Base-by-base conservation (phyloP, 2,888 invertebrate genomes). In the Tridacna crocea region DNA sequence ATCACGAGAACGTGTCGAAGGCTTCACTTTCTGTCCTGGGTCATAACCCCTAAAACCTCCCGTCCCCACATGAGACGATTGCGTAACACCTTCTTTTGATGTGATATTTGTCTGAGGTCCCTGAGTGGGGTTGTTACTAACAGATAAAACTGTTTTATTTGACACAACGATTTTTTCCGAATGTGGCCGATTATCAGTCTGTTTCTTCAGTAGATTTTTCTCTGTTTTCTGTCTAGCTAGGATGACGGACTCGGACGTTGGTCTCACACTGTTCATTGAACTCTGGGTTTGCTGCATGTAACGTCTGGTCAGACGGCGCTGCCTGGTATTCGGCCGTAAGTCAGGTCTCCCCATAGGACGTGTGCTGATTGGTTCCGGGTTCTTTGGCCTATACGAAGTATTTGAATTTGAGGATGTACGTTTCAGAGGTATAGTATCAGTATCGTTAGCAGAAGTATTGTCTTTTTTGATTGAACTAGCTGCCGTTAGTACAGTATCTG, bases 181-280 rank as follows among this genome's bases (percentile, higher is more conserved):
- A 47, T 87, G 84, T n/a, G 87, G 87, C 72, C 87, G 66, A 70
- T 74, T 84, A 27, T 84, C 84, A 27, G 72, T 74, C 58, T 86
- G 83, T 55, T 84, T 82, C 76, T 84, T 87, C 24, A 84, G 66
- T 55, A 87, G 46, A 26, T 83, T 87, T 72, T 87, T 84, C 78
- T 87, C 87, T n/a, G 87, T 87, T 61, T 81, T 87, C 81, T 87
- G 87, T n/a, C 87, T 77, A 26, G 87, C 87, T 22, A 87, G 73
- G 51, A 87, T 83, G 72, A 87, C 84, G 36, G 87, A 87, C 75
- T 87, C 87, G 4, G 87, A 87, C 24, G 87, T 87, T 19, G 87
- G 87, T 15, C 87, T 75, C 19, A 81, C 77, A 55, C 66, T 83
- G 58, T 72, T 66, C 65, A 76, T 80, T 12, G 79, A 73, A 8